Base-by-base conservation (phyloP, 30 jellyfish, hydroid and myxozoan genomes). In the Mastigias papua region DNA sequence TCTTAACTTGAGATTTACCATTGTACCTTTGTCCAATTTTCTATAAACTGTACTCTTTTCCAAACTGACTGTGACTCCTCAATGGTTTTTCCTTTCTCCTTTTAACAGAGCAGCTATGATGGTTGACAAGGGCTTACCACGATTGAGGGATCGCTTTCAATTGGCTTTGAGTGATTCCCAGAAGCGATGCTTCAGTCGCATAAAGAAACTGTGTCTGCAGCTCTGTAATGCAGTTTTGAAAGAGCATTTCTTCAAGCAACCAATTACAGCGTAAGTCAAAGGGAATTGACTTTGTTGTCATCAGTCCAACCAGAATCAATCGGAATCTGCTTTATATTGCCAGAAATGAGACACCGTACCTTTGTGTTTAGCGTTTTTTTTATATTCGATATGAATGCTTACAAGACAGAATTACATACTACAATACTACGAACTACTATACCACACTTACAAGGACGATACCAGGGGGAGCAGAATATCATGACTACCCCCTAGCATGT, bases 91-190 rank as follows among this genome's bases (percentile, higher is more conserved):
- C 25, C 1, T 26, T 0, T 26, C 76, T 17, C 5, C 37, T 65
- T 17, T 25, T 26, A 25, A 3, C 2, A 72, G 83, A 42, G 42
- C 63, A 29, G 33, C 83, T 11, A 27, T 31, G 34, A 37, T 72
- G 32, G 68, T 72, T 21, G 83, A 72, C 83, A 72, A 72, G 35
- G 34, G 13, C 48, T 17, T 72, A 32, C 83, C 83, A 34, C 67
- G 1, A 0, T 22, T 72, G 37, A 72, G 42, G 37, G 83, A n/a
- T 23, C 68, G 2, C 35, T 72, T 15, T 7, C 67, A 29, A 17
- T 8, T n/a, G 23, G 23, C 19, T 27, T 49, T 72, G 16, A 25
- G n/a, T 72, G 83, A 72, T 10, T 25, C 35, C 34, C 83, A 72
- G 25, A 72, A 42, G 48, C 34, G 23, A 19, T 8, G 20, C 48